Base-by-base conservation (phyloP, 2,113 vertebrate species). In the Saguinus imperator region DNA sequence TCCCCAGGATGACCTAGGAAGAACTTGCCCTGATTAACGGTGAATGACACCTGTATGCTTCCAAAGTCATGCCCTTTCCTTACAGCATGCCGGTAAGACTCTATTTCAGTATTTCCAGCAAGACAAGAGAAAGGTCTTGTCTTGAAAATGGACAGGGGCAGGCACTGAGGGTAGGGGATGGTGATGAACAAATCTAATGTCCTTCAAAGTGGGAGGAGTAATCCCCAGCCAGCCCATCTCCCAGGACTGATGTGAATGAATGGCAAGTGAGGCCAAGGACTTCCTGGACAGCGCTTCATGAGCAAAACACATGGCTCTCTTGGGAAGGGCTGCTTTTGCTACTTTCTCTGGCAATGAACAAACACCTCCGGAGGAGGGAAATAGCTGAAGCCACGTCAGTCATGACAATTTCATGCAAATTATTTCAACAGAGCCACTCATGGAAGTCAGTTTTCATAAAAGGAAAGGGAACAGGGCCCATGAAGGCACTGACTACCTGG, bases 371-470 rank as follows among this genome's bases (percentile, higher is more conserved):
- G 37, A 55, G 81, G 61, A 68, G 7, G 21, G 10, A 12, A 17
- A 1, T 1, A 4, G n/a, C 55, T 1, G 3, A 43, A 6, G 35
- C 86, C 81, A 32, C 0, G 0, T 50, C 57, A 1, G 12, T 70
- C 68, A 17, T 9, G 11, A 32, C 48, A 40, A 8, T 10, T 23
- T 37, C 64, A 21, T 10, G 32, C 21, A 40, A 58, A 20, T 35
- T 45, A 45, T 25, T 27, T 20, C 37, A 7, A 70, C 76, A 45
- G 55, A 83, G 80, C 29, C 18, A 21, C 2, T n/a, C 75, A 6
- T 0, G 2, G 77, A 18, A 17, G 6, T 1, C n/a, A 0, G 29
- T 72, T 48, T 75, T 29, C 25, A 4, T 45, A 43, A 27, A 25
- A 52, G 35, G 3, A 18, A 23, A 32, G 14, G 37, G 18, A 7